A percentile compares a stretch with the other conserved stretches of the same genome.
Conservation (phyloP, 1,140 invertebrate genomes). For the Tetramorium alpestre region DNA sequence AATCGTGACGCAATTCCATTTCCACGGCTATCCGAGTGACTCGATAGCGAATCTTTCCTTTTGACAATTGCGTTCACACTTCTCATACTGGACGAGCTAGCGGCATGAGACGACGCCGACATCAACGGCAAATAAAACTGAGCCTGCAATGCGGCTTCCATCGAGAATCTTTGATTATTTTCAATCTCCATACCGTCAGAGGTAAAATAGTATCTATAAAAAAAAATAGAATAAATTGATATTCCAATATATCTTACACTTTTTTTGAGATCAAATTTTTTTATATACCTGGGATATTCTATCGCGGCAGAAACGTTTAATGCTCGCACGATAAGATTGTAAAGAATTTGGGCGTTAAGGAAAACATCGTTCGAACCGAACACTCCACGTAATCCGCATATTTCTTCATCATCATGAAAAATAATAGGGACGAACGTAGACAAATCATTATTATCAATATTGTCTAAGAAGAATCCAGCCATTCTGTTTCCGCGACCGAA, state of each 20-base stretch:
- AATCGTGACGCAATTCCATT: conserved; percentile 88
- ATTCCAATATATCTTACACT: background rate
- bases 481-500: conserved; percentile 75
- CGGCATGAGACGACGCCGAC: conserved; percentile 67
- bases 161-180: conserved; percentile 76
- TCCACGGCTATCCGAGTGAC: conserved; percentile 88
- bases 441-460: conserved; percentile 75
- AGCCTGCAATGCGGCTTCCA: conserved; percentile 72
- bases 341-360: conserved; percentile 79
- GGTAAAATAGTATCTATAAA: conserved; percentile 78
- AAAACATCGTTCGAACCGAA: conserved; percentile 80
- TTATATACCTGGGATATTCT: conserved; percentile 81
- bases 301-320: conserved; percentile 80
- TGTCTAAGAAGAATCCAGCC: conserved; percentile 80
- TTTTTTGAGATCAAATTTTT: conserved; percentile 7
- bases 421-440: conserved; percentile 77
- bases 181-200: conserved; percentile 78
- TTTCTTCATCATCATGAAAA: conserved; percentile 72
- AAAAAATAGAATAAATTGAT: conserved; percentile 22
- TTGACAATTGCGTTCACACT: conserved; percentile 86
- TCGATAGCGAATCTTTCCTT: conserved; percentile 82
- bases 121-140: conserved; percentile 71
- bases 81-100: conserved; percentile 73
- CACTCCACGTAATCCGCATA: conserved; percentile 78
- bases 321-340: conserved; percentile 78